Conservation (phyloP, 2,888 invertebrate genomes). For the Scrobipalpa costella region DNA sequence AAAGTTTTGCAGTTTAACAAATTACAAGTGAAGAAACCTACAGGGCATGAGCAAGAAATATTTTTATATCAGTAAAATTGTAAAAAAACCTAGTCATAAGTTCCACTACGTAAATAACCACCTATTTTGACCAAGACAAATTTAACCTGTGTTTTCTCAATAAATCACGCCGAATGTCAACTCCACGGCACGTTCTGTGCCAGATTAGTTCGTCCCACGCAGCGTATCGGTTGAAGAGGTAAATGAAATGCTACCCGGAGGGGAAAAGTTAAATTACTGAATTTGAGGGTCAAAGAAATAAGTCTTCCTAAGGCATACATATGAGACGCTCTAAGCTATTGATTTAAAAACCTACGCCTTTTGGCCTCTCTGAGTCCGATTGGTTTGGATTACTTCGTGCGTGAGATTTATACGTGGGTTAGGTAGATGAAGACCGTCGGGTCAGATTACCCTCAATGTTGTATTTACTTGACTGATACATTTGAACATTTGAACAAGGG, state of each 20-base stretch:
- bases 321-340: constrained; percentile 25
- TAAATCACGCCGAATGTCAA: constrained; percentile 23
- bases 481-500: neutral
- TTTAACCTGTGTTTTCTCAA: neutral
- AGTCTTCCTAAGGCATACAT: constrained; percentile 36
- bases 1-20: too few relatives aligned
- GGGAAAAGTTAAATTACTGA: constrained; percentile 82
- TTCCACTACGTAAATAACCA: constrained; percentile 5
- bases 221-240: constrained; percentile 81
- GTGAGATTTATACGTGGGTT: constrained; percentile 21
- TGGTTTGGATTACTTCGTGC: constrained; percentile 18
- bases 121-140: neutral
- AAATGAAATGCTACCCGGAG: constrained; percentile 81
- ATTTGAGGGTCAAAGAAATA: constrained; percentile 81
- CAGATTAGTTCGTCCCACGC: constrained; percentile 80
- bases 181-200: constrained; percentile 59
- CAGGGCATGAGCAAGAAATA: neutral
- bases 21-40: too few relatives aligned
- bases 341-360: constrained; percentile 26
- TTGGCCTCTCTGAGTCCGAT: constrained; percentile 1
- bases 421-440: constrained; percentile 11
- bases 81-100: neutral
- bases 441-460: neutral
- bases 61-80: neutral
- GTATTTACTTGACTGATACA: neutral